phyloP scores from a whole-genome alignment of 2,113 vertebrate species.

The Chloropsis hardwickii region DNA sequence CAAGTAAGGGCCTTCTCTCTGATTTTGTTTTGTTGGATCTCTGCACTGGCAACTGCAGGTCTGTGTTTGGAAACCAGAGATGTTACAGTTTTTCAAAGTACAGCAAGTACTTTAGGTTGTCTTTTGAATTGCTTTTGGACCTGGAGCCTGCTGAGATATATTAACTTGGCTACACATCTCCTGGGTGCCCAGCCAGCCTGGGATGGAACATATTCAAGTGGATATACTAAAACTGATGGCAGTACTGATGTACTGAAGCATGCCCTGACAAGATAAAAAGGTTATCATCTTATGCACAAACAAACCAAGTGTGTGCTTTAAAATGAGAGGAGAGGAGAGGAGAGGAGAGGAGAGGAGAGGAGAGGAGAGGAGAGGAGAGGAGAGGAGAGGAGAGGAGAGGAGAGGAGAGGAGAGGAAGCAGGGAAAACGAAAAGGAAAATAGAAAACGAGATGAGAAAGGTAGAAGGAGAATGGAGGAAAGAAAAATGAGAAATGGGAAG shows the following conservation, averaged over 20 bases:
- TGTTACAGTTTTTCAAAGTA: not conserved
- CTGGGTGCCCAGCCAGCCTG: not conserved
- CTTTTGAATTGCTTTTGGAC: conserved; percentile 2
- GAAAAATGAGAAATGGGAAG: not conserved
- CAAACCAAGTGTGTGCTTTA: not conserved
- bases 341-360: too few relatives aligned
- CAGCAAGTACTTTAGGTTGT: not conserved
- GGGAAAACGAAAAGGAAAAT: not conserved
- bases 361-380: not conserved
- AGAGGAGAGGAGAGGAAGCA: too few relatives aligned
- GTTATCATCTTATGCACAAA: not conserved
- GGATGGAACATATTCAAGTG: not conserved
- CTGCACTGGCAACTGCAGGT: not conserved
- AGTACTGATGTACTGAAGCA: not conserved
- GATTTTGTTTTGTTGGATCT: not conserved
- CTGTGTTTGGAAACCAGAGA: not conserved
- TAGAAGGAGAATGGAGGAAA: not conserved
- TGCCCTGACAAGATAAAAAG: not conserved
- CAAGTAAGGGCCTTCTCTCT: not conserved
- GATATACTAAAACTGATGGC: not conserved
- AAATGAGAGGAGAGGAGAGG: not conserved
- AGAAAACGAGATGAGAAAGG: not conserved
- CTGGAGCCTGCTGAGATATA: not conserved
- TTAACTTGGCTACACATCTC: not conserved
- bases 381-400: too few relatives aligned